These are phyloP conservation scores for Amazona finschi DNA, from an alignment of 2,797 vertebrate species.

Conservation along the genomic window DNA sequence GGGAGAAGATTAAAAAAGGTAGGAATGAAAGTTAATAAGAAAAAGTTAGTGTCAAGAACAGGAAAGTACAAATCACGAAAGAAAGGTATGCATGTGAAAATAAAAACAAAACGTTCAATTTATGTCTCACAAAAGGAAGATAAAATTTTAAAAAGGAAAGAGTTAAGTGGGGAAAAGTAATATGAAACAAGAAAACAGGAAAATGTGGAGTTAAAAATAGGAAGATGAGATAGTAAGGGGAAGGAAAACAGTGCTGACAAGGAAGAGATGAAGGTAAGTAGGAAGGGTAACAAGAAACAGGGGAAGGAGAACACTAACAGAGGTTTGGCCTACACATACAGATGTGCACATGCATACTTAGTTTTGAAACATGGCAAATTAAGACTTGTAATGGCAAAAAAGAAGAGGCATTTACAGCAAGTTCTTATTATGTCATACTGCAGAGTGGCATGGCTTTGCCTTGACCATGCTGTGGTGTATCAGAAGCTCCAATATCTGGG, in stretches of 20 bases:
- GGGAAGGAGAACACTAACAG: background rate
- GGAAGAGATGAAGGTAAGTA: background rate
- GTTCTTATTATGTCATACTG: background rate
- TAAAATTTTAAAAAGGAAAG: background rate
- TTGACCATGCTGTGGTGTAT: fast-evolving
- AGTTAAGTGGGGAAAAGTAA: background rate
- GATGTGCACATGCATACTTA: background rate
- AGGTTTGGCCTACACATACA: background rate
- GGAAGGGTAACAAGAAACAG: background rate
- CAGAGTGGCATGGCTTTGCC: background rate
- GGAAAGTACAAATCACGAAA: background rate
- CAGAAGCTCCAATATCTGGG: background rate
- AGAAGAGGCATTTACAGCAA: background rate
- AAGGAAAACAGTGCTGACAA: background rate
- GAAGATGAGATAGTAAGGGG: background rate
- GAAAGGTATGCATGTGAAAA: background rate
- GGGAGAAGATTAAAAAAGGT: background rate
- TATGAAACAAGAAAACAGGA: background rate
- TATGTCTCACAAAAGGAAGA: background rate
- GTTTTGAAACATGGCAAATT: background rate
- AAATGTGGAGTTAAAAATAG: background rate
- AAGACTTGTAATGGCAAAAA: background rate
- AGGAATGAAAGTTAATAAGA: background rate
- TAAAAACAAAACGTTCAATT: background rate
- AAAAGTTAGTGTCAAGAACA: background rate